Evolutionary conservation across 2,113 vertebrate genomes (phyloP), one percentile per base, ranked within the genome.

Genomic region (Macaca nemestrina): DNA sequence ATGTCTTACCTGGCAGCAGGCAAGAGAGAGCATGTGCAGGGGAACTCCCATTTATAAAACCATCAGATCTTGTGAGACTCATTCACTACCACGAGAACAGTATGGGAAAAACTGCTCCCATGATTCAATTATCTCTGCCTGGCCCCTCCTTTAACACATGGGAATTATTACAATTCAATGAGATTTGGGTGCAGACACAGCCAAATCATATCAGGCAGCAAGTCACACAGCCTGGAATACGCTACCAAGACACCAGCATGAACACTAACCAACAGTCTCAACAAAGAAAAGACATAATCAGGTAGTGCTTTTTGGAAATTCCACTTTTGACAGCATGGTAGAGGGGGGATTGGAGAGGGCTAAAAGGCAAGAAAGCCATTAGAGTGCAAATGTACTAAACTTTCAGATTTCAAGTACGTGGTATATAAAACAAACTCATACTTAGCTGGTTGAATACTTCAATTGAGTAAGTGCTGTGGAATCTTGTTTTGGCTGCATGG

Each of bases 171-270:
- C 61, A 64, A 32, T 64, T 30, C 61, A 64, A 32, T 64, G 61
- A 64, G 27, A 64, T 64, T 64, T 27, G 30, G 27, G 12, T 6
- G 5, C 12, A 30, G 61, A 64, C 61, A 64, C 61, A 64, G 61
- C 61, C 61, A 64, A 64, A 64, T 27, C 12, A 14, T 64, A 64
- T 64, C 27, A 64, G 27, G 61, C 13, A 4, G 8, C 5, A 30
- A 43, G 32, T 22, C 23, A 6, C 0, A 1, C 4, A 18, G 52
- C 7, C n/a, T 45, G 17, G 0, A 10, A 30, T 0, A 11, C 0
- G 3, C 40, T 1, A 8, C 87, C 32, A 6, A 30, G 85, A 45
- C 18, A 85, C 52, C 1, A 6, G 6, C 0, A 0, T 3, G 8
- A n/a, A 9, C 64, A 85, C 76, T 40, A 4, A 38, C 6, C 0